These are phyloP conservation scores for Mastomys coucha DNA, from an alignment of 2,113 vertebrate species.

Conservation along the genomic window DNA sequence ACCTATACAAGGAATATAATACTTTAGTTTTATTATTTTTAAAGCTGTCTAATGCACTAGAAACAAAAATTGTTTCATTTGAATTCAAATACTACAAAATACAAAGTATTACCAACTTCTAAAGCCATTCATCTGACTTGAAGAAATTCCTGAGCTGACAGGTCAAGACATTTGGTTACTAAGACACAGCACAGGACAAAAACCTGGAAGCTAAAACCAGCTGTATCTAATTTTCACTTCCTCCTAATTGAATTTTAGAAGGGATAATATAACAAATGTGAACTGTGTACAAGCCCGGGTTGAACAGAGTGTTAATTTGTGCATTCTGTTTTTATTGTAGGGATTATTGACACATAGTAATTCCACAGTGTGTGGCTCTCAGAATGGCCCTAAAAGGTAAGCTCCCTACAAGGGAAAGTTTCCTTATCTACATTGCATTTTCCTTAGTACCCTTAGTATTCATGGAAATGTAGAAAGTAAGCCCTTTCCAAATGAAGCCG, in stretches of 20 bases:
- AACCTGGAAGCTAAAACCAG: not conserved
- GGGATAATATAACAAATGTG: not conserved
- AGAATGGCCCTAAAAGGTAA: constrained; percentile 54
- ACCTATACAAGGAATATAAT: not conserved
- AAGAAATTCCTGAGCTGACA: no score
- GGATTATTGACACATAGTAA: not conserved
- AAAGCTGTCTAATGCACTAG: not conserved
- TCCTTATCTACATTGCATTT: not conserved
- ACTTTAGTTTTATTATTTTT: not conserved
- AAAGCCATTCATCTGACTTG: not conserved
- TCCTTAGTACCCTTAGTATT: not conserved
- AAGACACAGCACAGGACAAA: not conserved
- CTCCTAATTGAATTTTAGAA: constrained; percentile 10
- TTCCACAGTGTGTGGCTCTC: not conserved
- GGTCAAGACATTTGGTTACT: not conserved
- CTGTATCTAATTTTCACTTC: not conserved
- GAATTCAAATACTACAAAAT: not conserved
- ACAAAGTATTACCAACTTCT: not conserved
- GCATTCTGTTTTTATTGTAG: constrained; percentile 51
- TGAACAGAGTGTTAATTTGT: not conserved
- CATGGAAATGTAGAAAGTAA: not conserved
- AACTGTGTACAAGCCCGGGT: not conserved
- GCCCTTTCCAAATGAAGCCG: not conserved
- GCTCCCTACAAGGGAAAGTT: not conserved
- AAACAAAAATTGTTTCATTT: not conserved